Conservation (phyloP, 64 coral and sea anemone species). For the Montipora foliosa region DNA sequence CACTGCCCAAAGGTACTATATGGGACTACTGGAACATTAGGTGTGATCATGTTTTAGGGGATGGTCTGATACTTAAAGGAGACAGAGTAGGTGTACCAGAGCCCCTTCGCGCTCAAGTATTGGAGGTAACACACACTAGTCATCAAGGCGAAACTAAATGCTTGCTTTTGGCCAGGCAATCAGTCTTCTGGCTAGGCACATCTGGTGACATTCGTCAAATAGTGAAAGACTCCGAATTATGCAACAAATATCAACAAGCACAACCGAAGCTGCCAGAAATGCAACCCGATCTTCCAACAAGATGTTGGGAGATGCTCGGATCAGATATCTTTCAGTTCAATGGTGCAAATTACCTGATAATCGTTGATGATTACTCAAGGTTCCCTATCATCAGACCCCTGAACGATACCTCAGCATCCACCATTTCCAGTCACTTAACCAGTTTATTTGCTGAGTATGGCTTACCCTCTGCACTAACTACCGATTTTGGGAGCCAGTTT, state of each 20-base stretch:
- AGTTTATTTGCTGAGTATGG: no score
- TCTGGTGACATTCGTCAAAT: conserved; percentile 19
- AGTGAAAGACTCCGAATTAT: conserved; percentile 17
- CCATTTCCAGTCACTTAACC: no score
- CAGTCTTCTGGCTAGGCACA: conserved; percentile 2
- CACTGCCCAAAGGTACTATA: no score
- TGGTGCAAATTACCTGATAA: no score
- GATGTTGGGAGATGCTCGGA: conserved; percentile 38
- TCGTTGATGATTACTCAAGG: no score
- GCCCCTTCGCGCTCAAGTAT: background rate
- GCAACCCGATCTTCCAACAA: conserved; percentile 1
- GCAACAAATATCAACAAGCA: background rate
- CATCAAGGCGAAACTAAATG: background rate
- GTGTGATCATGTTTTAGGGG: conserved; percentile 20
- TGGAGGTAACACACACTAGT: background rate
- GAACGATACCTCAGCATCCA: no score
- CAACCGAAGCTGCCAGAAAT: conserved; percentile 7
- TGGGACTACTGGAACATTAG: conserved; percentile 28
- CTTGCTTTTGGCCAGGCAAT: no score
- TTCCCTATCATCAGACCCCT: no score
- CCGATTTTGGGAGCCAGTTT: conserved; percentile 30
- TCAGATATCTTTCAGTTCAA: conserved; percentile 1
- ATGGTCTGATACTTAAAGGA: conserved; percentile 41
- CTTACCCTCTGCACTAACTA: background rate
- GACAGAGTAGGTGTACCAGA: conserved; percentile 31